A percentile compares a stretch with the other conserved stretches of the same genome.
These are phyloP conservation scores for Micromussa lordhowensis DNA, from an alignment of 92 coral and sea anemone genomes.

Conservation along the genomic window DNA sequence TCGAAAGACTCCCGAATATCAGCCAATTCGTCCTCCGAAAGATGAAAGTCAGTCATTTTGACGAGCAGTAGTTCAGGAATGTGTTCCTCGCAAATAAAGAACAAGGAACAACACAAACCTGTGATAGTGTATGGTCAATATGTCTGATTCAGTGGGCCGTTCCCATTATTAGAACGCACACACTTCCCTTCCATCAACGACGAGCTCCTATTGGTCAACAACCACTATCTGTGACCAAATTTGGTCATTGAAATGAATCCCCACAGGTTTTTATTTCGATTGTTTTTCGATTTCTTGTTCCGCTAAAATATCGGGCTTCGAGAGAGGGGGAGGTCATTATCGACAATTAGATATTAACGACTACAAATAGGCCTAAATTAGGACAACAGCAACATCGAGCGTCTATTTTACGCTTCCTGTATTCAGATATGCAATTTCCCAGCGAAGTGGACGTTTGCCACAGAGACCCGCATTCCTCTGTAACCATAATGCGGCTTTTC, in stretches of 20 bases:
- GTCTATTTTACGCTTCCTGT: conserved; percentile 8
- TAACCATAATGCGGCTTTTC: neutral
- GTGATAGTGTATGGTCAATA: neutral
- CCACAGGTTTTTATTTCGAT: neutral
- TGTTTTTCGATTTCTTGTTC: conserved; percentile 11
- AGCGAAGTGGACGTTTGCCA: neutral
- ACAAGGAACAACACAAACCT: neutral
- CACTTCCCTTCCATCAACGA: conserved; percentile 7
- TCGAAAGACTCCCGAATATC: conserved; percentile 48
- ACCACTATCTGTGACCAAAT: conserved; percentile 17
- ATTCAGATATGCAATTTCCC: neutral
- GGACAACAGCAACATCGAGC: conserved; percentile 23
- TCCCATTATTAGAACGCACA: conserved; percentile 8
- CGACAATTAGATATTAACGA: conserved; percentile 52
- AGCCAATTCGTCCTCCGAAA: conserved; percentile 44
- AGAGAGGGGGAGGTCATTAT: conserved; percentile 19
- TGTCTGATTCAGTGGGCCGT: conserved; percentile 57
- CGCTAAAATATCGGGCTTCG: conserved; percentile 13
- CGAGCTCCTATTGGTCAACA: conserved; percentile 50
- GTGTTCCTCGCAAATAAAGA: neutral
- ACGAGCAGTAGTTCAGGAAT: neutral
- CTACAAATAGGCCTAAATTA: conserved; percentile 30
- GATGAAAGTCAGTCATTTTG: conserved; percentile 46
- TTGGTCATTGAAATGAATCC: conserved; percentile 31
- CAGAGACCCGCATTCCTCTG: conserved; percentile 21